These are phyloP conservation scores for Thereva unica DNA, from an alignment of 2,888 invertebrate species.

Conservation along the genomic window DNA sequence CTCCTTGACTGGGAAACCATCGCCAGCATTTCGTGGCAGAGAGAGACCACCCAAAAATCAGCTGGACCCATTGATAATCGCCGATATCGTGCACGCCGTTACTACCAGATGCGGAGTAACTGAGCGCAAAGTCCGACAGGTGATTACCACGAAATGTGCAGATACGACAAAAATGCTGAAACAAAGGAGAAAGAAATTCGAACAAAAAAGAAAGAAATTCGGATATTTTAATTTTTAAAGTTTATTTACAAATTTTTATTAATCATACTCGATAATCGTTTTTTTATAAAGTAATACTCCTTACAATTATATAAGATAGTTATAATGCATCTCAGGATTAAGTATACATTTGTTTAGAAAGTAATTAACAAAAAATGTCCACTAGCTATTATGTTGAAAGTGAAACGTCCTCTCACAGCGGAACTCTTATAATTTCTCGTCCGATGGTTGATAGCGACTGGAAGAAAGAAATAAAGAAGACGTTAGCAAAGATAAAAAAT, in stretches of 20 bases:
- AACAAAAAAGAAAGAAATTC: slow-evolving; percentile 46
- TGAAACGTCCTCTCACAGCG: too few relatives aligned
- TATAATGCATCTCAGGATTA: too few relatives aligned
- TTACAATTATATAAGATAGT: too few relatives aligned
- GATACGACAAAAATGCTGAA: slow-evolving; percentile 67
- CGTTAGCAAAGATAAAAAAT: slow-evolving; percentile 23
- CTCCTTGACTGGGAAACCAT: slow-evolving; percentile 65
- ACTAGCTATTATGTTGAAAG: too few relatives aligned
- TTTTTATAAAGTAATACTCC: too few relatives aligned
- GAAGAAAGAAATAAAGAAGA: not conserved
- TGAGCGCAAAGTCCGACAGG: slow-evolving; percentile 63
- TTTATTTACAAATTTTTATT: too few relatives aligned
- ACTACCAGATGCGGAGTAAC: slow-evolving; percentile 61
- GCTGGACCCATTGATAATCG: slow-evolving; percentile 61
- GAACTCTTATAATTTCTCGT: too few relatives aligned
- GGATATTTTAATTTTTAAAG: not conserved
- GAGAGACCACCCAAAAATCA: slow-evolving; percentile 53
- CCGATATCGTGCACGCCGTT: slow-evolving; percentile 65
- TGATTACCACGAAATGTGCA: slow-evolving; percentile 68
- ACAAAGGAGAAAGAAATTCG: slow-evolving; percentile 45
- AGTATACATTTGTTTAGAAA: too few relatives aligned
- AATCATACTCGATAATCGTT: too few relatives aligned
- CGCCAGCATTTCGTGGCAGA: slow-evolving; percentile 59
- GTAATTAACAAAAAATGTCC: too few relatives aligned
- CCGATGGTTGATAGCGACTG: too few relatives aligned